Percentiles rank a stretch among this genome's conserved stretches.
These are phyloP conservation scores for Pseudococcus longispinus DNA, from an alignment of 2,888 invertebrate genomes.

Conservation along the genomic window DNA sequence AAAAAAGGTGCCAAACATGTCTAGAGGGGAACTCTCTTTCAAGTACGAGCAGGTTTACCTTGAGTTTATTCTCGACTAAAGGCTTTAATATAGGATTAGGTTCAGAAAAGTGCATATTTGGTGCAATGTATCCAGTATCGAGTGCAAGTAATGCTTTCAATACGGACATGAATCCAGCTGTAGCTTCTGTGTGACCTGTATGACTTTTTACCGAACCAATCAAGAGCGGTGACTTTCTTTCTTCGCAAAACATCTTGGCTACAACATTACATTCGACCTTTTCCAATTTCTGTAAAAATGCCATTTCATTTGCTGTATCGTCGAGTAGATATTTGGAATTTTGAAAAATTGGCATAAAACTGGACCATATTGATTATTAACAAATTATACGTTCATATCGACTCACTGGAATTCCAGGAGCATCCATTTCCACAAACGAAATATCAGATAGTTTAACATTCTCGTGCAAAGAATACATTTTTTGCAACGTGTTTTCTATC, in stretches of 20 bases:
- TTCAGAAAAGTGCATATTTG: conserved; percentile 60
- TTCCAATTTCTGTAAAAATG: conserved; percentile 58
- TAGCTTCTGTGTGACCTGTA: conserved; percentile 69
- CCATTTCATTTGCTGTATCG: not conserved
- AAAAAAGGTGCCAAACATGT: too few relatives aligned
- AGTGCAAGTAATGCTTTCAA: conserved; percentile 63
- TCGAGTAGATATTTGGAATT: not conserved
- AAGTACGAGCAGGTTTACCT: too few relatives aligned
- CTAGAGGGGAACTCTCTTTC: too few relatives aligned
- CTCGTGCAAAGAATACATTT: conserved; percentile 57
- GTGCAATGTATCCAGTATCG: conserved; percentile 61
- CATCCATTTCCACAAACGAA: conserved; percentile 59
- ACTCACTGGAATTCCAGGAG: conserved; percentile 59
- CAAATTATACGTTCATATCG: not conserved
- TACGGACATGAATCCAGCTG: conserved; percentile 64
- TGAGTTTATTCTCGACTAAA: conserved; percentile 59
- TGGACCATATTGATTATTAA: too few relatives aligned
- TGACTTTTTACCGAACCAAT: conserved; percentile 71
- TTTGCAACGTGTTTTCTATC: conserved; percentile 54
- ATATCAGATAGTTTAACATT: conserved; percentile 58
- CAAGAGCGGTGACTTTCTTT: conserved; percentile 63
- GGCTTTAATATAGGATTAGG: conserved; percentile 60
- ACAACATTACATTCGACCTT: conserved; percentile 59
- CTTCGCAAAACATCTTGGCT: conserved; percentile 58
- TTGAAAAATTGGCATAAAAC: too few relatives aligned